Base-by-base conservation (phyloP, 1,140 invertebrate species). In the Drosophila suzukii region DNA sequence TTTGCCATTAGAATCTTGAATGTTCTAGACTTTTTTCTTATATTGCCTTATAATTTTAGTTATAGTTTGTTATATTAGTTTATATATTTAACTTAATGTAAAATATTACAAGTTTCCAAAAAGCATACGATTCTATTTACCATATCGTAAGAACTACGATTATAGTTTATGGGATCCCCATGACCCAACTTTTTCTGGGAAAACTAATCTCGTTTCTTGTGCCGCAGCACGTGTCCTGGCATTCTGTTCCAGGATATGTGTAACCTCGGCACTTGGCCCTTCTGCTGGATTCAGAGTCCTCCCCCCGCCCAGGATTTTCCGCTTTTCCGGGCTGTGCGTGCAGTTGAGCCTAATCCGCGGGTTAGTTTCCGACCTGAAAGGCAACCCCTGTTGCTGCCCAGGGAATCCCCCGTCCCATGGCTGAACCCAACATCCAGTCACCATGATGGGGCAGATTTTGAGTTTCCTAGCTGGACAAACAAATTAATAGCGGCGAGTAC, bases 311-410 rank as follows among this genome's bases (percentile, higher is more conserved):
- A n/a, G 39, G 38, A 15, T 51, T 46, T 47, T 59, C 17, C 39
- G 50, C 60, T 77, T 73, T 76, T 73, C 39, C 61, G 38, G 73
- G 39, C 62, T 78, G 78, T 86, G 82, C 82, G 82, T 86, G 82
- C 84, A 86, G 71, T 79, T 83, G 66, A 43, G 79, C 58, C 83
- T 86, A 86, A 86, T 86, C 82, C 82, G 83, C 79, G 82, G 81
- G 85, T 86, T 86, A 86, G 82, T 82, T 38, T 20, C 41, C 57
- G 60, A 50, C 34, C 50, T 73, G 27, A 59, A 53, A 53, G 61
- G 72, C 72, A 46, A 76, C 73, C 73, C 73, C 72, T 75, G 73
- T 75, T 66, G 76, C 56, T 65, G 39, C 0, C 46, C 46, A 13
- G 17, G 41, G 68, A 62, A n/a, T 17, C 47, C 39, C 61, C 27